Percentiles rank a stretch among this genome's conserved stretches.
These are phyloP conservation scores for Onchidella celtica DNA, from an alignment of 2,888 invertebrate species.

Conservation along the genomic window DNA sequence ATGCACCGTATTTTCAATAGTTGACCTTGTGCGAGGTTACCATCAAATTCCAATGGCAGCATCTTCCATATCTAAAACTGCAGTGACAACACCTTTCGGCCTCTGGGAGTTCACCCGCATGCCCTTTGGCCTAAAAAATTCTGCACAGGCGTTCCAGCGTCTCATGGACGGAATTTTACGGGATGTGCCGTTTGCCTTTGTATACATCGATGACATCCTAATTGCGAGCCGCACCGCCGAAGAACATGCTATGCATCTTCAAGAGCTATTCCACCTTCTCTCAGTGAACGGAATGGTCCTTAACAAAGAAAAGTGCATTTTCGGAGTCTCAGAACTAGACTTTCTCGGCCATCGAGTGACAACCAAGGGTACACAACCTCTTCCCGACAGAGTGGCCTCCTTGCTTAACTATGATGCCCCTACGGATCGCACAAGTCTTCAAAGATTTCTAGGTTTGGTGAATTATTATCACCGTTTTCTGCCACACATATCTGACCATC, in stretches of 20 bases:
- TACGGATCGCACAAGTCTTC: constrained; percentile 20
- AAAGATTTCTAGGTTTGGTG: constrained; percentile 40
- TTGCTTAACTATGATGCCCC: constrained; percentile 15
- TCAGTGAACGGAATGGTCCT: constrained; percentile 33
- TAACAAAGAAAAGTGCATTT: constrained; percentile 43
- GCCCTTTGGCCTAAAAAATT: constrained; percentile 36
- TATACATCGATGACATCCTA: constrained; percentile 25
- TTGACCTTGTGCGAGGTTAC: constrained; percentile 52
- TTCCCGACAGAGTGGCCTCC: constrained; percentile 24
- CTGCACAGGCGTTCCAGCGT: constrained; percentile 38
- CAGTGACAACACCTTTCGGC: constrained; percentile 51
- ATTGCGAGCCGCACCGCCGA: constrained; percentile 25
- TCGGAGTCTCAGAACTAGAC: constrained; percentile 20
- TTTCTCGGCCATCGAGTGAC: constrained; percentile 41
- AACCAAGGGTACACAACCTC: constrained; percentile 23
- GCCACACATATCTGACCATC: constrained; percentile 6
- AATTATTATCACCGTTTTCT: constrained; percentile 46
- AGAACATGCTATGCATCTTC: constrained; percentile 23
- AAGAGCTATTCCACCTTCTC: constrained; percentile 25
- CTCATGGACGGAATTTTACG: constrained; percentile 34
- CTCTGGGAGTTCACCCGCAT: constrained; percentile 25
- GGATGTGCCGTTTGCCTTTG: constrained; percentile 31
- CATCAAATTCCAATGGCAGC: constrained; percentile 51
- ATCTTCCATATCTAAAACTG: constrained; percentile 50
- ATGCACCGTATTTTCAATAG: constrained; percentile 54